Evolutionary conservation across 2,888 invertebrate genomes (phyloP).

Genomic region (Ariolimax columbianus): DNA sequence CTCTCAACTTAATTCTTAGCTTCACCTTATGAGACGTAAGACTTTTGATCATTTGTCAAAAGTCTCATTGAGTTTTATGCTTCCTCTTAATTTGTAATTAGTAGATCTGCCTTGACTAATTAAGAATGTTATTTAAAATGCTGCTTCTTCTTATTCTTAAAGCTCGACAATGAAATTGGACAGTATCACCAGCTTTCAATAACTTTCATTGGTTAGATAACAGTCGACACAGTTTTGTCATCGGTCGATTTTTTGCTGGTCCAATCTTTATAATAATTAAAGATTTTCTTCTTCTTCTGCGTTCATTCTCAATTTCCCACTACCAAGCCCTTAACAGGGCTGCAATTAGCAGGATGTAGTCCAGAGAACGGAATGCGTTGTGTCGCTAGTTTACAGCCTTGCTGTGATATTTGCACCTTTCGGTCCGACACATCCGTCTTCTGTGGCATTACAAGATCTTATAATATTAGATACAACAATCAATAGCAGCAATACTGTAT

Average conservation of each 20-base stretch:
- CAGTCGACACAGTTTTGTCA: not conserved
- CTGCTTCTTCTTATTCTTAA: not conserved
- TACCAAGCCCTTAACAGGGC: too few relatives aligned
- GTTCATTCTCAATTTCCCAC: too few relatives aligned
- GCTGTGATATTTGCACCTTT: too few relatives aligned
- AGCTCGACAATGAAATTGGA: not conserved
- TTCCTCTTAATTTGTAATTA: not conserved
- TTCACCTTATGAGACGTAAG: not conserved
- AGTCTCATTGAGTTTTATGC: not conserved
- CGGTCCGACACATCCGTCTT: too few relatives aligned
- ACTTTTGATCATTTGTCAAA: slow-evolving; percentile 23
- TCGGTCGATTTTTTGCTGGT: not conserved
- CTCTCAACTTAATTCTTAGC: not conserved
- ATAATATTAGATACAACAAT: too few relatives aligned
- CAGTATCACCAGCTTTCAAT: not conserved
- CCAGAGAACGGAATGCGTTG: too few relatives aligned
- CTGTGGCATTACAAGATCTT: too few relatives aligned
- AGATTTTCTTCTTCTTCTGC: too few relatives aligned
- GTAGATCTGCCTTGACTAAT: not conserved
- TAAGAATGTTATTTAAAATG: not conserved
- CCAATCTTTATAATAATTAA: too few relatives aligned
- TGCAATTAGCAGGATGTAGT: too few relatives aligned
- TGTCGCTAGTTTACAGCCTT: too few relatives aligned
- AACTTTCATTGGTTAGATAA: not conserved
- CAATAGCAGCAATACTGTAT: not conserved